phyloP scores from a whole-genome alignment of 2,797 vertebrate species.

The Onychomys arenicola region DNA sequence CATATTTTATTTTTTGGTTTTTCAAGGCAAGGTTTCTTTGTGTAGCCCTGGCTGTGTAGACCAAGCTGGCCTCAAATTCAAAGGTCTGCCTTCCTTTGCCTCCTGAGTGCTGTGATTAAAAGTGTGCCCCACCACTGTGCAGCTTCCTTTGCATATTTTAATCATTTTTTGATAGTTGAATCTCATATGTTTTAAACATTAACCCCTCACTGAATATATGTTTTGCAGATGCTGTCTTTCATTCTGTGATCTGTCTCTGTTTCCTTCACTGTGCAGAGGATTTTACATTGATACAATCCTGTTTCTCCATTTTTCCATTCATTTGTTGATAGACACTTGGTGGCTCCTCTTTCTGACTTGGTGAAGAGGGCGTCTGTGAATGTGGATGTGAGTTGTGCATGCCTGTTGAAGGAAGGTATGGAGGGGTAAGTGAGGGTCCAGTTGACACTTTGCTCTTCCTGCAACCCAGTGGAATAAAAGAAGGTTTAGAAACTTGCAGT shows the following conservation, averaged over 20 bases:
- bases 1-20: background rate
- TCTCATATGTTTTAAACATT: background rate
- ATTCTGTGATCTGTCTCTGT: background rate
- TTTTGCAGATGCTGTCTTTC: background rate
- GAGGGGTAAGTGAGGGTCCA: no score
- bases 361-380: background rate
- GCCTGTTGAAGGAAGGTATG: rapidly evolving
- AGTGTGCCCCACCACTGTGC: background rate
- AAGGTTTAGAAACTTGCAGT: background rate
- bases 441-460: background rate
- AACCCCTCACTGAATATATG: no score
- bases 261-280: background rate
- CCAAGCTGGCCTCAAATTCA: background rate
- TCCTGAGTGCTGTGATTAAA: background rate
- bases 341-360: background rate
- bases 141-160: background rate
- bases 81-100: background rate
- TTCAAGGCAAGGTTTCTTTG: background rate
- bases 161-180: background rate
- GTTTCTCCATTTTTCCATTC: background rate
- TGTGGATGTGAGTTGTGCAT: rapidly evolving
- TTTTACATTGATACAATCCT: background rate
- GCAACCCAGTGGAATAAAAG: background rate
- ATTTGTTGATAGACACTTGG: background rate
- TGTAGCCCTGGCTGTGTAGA: background rate